Conservation (phyloP, 2,888 invertebrate species). For the Gymnosoma rotundatum region DNA sequence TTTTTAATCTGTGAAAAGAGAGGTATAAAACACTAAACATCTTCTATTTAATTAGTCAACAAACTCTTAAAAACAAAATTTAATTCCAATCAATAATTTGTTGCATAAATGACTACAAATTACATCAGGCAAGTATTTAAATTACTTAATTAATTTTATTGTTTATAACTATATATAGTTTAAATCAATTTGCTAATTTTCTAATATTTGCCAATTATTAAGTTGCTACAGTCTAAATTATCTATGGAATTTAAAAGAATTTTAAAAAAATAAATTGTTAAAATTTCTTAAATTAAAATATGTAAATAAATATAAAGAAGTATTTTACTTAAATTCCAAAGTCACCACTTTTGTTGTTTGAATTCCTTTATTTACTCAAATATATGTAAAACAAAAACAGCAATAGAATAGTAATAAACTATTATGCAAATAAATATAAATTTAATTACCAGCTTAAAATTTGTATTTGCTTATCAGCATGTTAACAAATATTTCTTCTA, state of each 20-base stretch:
- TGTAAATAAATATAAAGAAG: too few relatives aligned
- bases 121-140: slow-evolving; percentile 1
- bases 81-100: background rate
- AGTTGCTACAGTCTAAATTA: slow-evolving; percentile 19
- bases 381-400: background rate
- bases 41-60: background rate
- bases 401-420: background rate
- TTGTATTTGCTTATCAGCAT: slow-evolving; percentile 30
- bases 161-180: background rate
- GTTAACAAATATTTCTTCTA: slow-evolving; percentile 22
- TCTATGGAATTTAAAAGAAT: background rate
- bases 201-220: slow-evolving; percentile 30
- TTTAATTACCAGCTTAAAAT: slow-evolving; percentile 50
- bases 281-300: background rate
- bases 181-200: background rate
- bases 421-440: slow-evolving; percentile 30
- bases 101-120: background rate
- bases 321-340: background rate
- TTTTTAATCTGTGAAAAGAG: too few relatives aligned
- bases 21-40: too few relatives aligned
- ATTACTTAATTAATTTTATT: slow-evolving; percentile 3
- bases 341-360: background rate
- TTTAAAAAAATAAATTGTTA: background rate
- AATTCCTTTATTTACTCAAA: background rate
- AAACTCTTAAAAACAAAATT: background rate